Percentiles rank a stretch among this genome's conserved stretches.
These are phyloP conservation scores for Porites australiensis DNA, from an alignment of 64 coral and sea anemone genomes.

Conservation along the genomic window DNA sequence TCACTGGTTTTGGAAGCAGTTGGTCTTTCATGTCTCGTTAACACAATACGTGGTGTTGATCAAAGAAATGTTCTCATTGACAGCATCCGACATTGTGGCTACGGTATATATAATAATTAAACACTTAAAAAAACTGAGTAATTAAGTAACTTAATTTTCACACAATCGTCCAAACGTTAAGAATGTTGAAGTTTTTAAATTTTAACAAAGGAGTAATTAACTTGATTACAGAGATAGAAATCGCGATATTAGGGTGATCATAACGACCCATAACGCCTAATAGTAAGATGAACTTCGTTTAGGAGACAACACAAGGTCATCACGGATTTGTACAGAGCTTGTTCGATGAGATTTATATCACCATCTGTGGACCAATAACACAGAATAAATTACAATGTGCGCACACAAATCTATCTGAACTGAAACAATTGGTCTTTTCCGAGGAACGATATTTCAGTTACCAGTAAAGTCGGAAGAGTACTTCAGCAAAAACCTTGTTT, in stretches of 20 bases:
- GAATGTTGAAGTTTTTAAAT: neutral
- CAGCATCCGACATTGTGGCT: neutral
- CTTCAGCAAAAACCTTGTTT: neutral
- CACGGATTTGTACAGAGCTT: neutral
- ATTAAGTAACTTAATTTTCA: neutral
- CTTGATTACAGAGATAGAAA: constrained; percentile 24
- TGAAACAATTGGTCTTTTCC: too few species aligned
- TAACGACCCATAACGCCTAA: neutral
- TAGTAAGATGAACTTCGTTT: neutral
- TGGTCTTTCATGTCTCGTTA: neutral
- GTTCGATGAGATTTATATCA: neutral
- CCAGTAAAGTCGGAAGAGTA: neutral
- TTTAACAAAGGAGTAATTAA: constrained; percentile 44
- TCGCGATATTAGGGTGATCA: neutral
- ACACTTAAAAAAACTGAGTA: neutral
- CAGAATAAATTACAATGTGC: neutral
- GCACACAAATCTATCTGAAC: neutral
- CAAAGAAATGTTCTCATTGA: neutral
- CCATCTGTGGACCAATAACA: neutral
- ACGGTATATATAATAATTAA: neutral
- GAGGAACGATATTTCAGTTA: too few species aligned
- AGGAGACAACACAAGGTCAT: neutral
- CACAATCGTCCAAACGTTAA: neutral
- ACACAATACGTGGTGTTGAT: neutral
- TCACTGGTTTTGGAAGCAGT: neutral